These are phyloP conservation scores for Morone saxatilis DNA, from an alignment of 2,113 vertebrate species.

Conservation along the genomic window DNA sequence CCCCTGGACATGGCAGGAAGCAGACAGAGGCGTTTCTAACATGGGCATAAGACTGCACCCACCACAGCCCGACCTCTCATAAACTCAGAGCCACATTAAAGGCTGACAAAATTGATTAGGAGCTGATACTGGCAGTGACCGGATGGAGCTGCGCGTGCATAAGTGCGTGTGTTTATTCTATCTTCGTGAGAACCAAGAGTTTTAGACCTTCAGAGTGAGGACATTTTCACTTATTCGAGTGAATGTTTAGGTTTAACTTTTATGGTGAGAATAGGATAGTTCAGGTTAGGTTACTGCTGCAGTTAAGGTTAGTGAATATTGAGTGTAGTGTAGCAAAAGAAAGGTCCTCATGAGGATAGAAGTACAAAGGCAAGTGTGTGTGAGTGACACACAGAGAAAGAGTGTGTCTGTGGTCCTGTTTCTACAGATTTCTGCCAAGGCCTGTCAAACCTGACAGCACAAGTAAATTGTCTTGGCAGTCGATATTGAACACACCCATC, in stretches of 20 bases:
- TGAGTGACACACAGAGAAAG: slow-evolving; percentile 16
- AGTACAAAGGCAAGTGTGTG: not conserved
- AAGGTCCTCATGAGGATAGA: slow-evolving; percentile 2
- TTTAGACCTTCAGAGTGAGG: not conserved
- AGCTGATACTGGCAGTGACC: slow-evolving; percentile 42
- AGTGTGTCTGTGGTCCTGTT: slow-evolving; percentile 5
- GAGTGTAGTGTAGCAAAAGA: not conserved
- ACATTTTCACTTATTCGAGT: not conserved
- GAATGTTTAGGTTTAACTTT: not conserved
- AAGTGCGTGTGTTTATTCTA: slow-evolving; percentile 9
- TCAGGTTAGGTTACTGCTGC: not conserved
- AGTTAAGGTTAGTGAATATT: not conserved
- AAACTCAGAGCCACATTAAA: slow-evolving; percentile 61
- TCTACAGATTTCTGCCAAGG: slow-evolving; percentile 5
- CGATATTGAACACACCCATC: slow-evolving; percentile 25
- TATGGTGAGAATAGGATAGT: not conserved
- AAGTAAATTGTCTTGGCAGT: slow-evolving; percentile 25
- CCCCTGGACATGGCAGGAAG: slow-evolving; percentile 75
- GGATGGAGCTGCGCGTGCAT: slow-evolving; percentile 16
- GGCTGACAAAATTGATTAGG: slow-evolving; percentile 62
- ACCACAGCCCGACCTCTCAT: slow-evolving; percentile 36
- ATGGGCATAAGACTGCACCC: slow-evolving; percentile 52
- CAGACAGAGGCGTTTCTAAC: slow-evolving; percentile 71
- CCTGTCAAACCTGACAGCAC: slow-evolving; percentile 26
- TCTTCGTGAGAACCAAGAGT: not conserved